Evolutionary conservation across 2,888 invertebrate genomes (phyloP), one percentile per base, ranked within the genome.

Genomic region (Leptopilina drosophilae): DNA sequence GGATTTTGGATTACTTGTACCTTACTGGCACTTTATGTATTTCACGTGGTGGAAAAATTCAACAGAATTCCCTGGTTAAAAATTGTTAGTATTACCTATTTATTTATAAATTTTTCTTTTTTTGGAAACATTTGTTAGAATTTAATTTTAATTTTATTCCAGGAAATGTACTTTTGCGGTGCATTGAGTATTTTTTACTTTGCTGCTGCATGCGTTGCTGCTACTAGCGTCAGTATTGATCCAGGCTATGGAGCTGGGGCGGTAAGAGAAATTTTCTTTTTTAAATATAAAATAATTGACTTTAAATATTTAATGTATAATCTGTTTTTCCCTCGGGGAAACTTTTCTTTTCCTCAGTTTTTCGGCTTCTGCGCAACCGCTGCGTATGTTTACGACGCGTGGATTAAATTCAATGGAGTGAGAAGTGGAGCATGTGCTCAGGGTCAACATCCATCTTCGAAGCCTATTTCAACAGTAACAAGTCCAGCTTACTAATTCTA

Each of bases 1-100:
- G 97, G 96, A 20, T 96, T 98, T 91, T 97, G 97, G 96, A 95
- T 96, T 89, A 96, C 97, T 7, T 95, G 95, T 59, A 95, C 96
- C 83, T 92, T 98, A 77, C 93, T 98, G 15, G 94, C 94, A 1
- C 93, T 97, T 80, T 98, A 98, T 91, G 90, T 97, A 82, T 97
- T 97, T 92, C 97, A 98, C 90, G 93, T 97, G 42, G 94, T 98
- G 82, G 98, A 98, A 92, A 96, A 96, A 91, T 95, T 96, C 89
- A 95, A 95, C 90, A 95, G 94, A 92, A 95, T 98, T 86, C 97
- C 97, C 2, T 98, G 98, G 97, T 92, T 97, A 80, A 95, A 95
- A 92, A 94, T 96, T 83, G 97, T 94, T 90, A 92, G 93, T 88
- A 80, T 73, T 64, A 7, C 79, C 20, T 11, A 49, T 49, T 49